A percentile compares a stretch with the other conserved stretches of the same genome.
phyloP scores from a whole-genome alignment of 2,113 vertebrate genomes.

The Zosterops lateralis region DNA sequence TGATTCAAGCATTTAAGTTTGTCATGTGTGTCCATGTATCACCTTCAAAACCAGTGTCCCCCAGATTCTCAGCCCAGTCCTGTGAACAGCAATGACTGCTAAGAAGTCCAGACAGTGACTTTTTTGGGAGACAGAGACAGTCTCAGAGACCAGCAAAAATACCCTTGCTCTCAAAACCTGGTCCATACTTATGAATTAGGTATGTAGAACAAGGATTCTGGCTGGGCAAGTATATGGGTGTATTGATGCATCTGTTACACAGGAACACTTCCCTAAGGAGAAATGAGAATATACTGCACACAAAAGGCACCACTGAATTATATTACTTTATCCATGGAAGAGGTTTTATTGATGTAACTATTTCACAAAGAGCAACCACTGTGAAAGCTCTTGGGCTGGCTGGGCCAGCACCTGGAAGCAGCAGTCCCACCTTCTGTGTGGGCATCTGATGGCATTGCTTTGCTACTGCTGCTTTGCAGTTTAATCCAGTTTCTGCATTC shows the following conservation, averaged over 20 bases:
- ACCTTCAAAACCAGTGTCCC: background rate
- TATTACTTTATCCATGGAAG: background rate
- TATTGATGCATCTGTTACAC: background rate
- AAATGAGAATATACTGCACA: background rate
- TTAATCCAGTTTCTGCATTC: background rate
- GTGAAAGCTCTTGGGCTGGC: background rate
- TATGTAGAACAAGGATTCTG: background rate
- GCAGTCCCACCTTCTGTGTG: background rate
- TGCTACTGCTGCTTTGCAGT: background rate
- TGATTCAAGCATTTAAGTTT: background rate
- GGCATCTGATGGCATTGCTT: background rate
- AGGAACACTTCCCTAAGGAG: background rate
- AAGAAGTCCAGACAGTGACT: background rate
- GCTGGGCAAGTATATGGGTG: background rate
- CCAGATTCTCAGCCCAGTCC: background rate
- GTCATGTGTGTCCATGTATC: background rate
- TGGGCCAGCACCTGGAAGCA: background rate
- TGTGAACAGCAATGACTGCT: background rate
- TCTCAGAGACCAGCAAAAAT: background rate
- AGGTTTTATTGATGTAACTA: background rate
- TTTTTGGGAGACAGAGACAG: background rate
- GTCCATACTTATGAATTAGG: background rate
- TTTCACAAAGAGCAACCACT: background rate
- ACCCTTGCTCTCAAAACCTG: background rate
- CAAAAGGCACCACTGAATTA: background rate